Base-by-base conservation (phyloP, 2,113 vertebrate genomes). In the Zosterops pallidus region DNA sequence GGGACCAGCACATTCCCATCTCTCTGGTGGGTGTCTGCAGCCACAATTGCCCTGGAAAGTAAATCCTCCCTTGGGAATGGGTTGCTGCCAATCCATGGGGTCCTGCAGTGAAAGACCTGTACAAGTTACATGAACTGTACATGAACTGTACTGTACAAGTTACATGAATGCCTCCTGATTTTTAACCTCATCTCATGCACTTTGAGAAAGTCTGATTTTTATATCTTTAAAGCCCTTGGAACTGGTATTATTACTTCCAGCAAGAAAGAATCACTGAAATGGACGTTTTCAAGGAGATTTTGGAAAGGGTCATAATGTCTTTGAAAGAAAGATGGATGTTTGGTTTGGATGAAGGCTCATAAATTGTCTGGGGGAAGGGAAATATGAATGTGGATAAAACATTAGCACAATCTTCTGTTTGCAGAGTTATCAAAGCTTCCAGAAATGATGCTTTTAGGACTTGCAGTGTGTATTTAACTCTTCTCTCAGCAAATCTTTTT, bases 371-470 rank as follows among this genome's bases (percentile, higher is more conserved):
- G 39, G 42, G 59, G 33, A 42, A 3, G 8, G 11, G 75, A 94
- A 89, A 87, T 82, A 37, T 6, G 24, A 60, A 71, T 15, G 29
- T 60, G 44, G 44, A 12, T 81, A 63, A 94, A 92, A 41, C 39
- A 47, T 50, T 75, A 1, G 3, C 46, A 53, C 67, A 69, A 18
- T 86, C 83, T 83, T 78, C 83, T 83, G 10, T 68, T 59, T 89
- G 68, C 64, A 81, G 75, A 92, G 64, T 68, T 90, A 90, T 69
- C 77, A 91, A 78, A 93, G 81, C 80, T 67, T 60, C 56, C 72
- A 89, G 76, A 94, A 90, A 86, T 46, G 64, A 52, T 90, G 55
- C 76, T 86, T 93, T 77, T 63, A 90, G 80, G 46, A 52, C 62
- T 71, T 81, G 44, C 55, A 59, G 29, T 52, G 29, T 37, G 17